Evolutionary conservation across 2,113 vertebrate species (phyloP).

Genomic region (Promerops cafer): DNA sequence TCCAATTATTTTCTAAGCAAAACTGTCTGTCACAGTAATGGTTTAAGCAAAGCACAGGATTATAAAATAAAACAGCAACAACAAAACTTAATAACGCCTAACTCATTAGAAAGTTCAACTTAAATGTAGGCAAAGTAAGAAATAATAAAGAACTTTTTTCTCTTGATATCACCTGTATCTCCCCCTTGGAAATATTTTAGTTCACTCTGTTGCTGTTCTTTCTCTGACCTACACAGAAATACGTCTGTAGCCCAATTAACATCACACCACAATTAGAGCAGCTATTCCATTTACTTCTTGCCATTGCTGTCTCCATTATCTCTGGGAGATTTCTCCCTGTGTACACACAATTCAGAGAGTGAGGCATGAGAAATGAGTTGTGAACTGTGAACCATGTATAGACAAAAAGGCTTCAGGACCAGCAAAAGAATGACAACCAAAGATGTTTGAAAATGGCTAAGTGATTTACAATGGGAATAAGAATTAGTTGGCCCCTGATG

Average conservation of each 20-base stretch:
- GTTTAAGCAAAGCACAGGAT: background rate
- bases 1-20: background rate
- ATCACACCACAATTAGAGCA: background rate
- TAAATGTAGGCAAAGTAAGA: background rate
- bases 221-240: background rate
- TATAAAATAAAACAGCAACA: background rate
- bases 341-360: accelerated
- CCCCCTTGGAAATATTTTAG: background rate
- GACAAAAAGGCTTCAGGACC: background rate
- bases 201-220: background rate
- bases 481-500: background rate
- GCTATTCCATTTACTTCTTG: background rate
- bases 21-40: background rate
- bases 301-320: background rate
- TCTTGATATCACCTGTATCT: background rate
- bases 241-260: background rate
- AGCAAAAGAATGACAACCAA: background rate
- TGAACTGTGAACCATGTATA: accelerated
- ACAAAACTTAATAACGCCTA: background rate
- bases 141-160: background rate
- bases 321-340: background rate
- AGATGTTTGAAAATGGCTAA: background rate
- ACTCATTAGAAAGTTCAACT: background rate
- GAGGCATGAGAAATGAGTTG: background rate
- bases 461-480: background rate